phyloP scores from a whole-genome alignment of 2,888 invertebrate genomes.

The Habrosyne pyritoides region DNA sequence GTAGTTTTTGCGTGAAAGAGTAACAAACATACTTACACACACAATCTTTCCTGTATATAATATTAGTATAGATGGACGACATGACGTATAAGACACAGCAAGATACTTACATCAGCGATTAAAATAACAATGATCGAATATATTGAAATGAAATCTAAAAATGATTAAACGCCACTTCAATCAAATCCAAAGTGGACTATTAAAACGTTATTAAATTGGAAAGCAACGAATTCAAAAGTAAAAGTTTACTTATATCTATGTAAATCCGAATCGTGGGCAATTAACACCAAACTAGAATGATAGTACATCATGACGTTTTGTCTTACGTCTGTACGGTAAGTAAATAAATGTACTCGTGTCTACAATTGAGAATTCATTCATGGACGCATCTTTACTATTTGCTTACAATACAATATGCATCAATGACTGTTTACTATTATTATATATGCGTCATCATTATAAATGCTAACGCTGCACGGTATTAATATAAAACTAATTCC shows the following conservation, averaged over 20 bases:
- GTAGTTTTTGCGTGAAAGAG: too few species aligned
- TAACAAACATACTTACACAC: too few species aligned
- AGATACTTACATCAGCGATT: constrained; percentile 19
- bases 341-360: not conserved
- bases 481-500: not conserved
- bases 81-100: not conserved
- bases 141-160: constrained; percentile 12
- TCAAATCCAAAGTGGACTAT: not conserved
- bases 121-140: constrained; percentile 35
- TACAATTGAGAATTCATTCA: constrained; percentile 2
- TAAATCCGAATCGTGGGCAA: not conserved
- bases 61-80: not conserved
- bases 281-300: not conserved
- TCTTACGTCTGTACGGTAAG: not conserved
- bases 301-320: not conserved
- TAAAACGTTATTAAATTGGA: not conserved
- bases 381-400: not conserved
- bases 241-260: constrained; percentile 7
- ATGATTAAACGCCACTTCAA: not conserved
- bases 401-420: not conserved
- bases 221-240: not conserved
- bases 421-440: not conserved
- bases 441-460: not conserved
- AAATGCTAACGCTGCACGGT: not conserved
- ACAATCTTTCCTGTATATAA: too few species aligned